These are phyloP conservation scores for Hirtodrosophila duncani DNA, from an alignment of 2,888 invertebrate species.

Conservation along the genomic window DNA sequence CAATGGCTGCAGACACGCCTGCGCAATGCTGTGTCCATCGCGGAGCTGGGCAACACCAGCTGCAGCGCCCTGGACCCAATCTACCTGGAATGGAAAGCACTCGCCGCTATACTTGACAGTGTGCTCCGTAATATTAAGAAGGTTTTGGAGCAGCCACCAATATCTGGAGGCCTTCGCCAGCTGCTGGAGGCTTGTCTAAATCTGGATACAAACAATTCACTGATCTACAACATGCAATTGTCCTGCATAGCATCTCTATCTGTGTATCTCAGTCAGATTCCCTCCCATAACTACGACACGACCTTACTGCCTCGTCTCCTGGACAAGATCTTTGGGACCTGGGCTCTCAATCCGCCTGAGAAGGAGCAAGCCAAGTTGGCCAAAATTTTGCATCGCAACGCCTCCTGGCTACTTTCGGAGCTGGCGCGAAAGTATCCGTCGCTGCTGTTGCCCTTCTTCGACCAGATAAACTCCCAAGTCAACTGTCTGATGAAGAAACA, in stretches of 20 bases:
- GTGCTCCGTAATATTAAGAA: constrained; percentile 88
- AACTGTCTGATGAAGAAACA: constrained; percentile 85
- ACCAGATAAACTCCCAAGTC: constrained; percentile 88
- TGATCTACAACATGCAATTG: constrained; percentile 89
- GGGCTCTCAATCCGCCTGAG: constrained; percentile 84
- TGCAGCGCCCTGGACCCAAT: constrained; percentile 82
- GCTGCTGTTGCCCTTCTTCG: constrained; percentile 90
- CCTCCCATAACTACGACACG: constrained; percentile 81
- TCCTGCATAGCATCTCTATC: constrained; percentile 95
- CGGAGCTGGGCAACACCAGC: constrained; percentile 51
- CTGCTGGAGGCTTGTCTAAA: constrained; percentile 89
- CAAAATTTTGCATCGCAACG: constrained; percentile 92
- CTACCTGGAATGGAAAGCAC: constrained; percentile 91
- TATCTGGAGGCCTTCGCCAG: constrained; percentile 85
- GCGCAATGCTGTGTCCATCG: constrained; percentile 81
- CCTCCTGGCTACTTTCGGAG: constrained; percentile 93
- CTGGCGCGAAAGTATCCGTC: constrained; percentile 92
- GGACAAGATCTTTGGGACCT: constrained; percentile 92
- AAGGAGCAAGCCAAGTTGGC: constrained; percentile 82
- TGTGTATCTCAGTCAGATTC: constrained; percentile 90
- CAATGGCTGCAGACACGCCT: constrained; percentile 89
- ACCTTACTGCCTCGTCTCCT: constrained; percentile 87
- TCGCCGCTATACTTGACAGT: constrained; percentile 87
- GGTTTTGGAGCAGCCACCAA: constrained; percentile 86
- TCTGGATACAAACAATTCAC: constrained; percentile 87